Percentiles rank a stretch among this genome's conserved stretches.
Evolutionary conservation across 2,888 invertebrate species (phyloP).

Genomic region (Heliconius erato): DNA sequence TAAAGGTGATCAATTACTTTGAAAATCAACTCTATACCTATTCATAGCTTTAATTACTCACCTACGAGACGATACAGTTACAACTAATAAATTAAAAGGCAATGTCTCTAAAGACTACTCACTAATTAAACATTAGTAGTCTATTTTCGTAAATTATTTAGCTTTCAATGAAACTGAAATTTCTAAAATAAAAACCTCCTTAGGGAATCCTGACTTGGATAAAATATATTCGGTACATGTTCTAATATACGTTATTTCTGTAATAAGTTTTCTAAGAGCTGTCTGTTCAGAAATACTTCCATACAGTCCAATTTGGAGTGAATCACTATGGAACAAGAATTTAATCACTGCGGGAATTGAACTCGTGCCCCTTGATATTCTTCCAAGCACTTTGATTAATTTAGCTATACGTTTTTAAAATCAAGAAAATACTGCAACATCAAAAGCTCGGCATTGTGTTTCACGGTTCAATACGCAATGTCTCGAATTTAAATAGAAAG

Average conservation of each 20-base stretch:
- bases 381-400: no score
- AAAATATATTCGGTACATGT: neutral
- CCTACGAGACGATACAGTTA: neutral
- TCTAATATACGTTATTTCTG: neutral
- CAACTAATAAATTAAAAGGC: conserved; percentile 13
- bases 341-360: neutral
- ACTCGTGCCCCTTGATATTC: neutral
- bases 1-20: neutral
- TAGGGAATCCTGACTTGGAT: neutral
- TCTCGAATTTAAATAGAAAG: no score
- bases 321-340: neutral
- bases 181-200: conserved; percentile 14
- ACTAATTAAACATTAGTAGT: conserved; percentile 13
- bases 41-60: neutral
- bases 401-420: no score
- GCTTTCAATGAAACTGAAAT: conserved; percentile 11
- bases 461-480: no score
- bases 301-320: neutral
- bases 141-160: conserved; percentile 19
- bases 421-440: no score
- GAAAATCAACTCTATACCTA: neutral
- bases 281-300: neutral
- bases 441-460: no score
- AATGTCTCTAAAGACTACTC: conserved; percentile 13
- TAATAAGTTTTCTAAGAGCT: neutral